Evolutionary conservation across 2,113 vertebrate species (phyloP).

Genomic region (Sinocyclocheilus anophthalmus): DNA sequence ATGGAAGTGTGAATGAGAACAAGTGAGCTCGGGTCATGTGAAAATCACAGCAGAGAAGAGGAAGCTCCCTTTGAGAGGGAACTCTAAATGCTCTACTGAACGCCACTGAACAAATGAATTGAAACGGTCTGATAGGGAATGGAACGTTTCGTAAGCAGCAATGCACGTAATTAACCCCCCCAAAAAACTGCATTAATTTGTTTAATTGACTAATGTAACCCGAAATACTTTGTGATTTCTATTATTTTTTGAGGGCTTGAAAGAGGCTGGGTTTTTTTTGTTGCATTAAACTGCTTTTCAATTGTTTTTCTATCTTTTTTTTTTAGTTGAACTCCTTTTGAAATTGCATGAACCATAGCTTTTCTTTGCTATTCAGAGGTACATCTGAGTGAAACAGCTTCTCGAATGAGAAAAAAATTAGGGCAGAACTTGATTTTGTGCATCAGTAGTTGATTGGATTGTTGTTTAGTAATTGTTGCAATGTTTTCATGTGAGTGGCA

Average conservation of each 20-base stretch:
- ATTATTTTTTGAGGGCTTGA: not conserved
- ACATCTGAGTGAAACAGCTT: too few species aligned
- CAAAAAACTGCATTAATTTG: not conserved
- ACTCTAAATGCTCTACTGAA: not conserved
- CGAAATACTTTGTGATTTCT: not conserved
- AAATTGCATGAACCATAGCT: too few species aligned
- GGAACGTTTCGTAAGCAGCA: not conserved
- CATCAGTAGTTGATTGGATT: too few species aligned
- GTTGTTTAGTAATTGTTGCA: too few species aligned
- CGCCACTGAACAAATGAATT: not conserved
- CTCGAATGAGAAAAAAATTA: too few species aligned
- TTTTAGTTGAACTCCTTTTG: too few species aligned
- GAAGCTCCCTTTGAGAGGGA: constrained; percentile 2
- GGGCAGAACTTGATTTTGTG: too few species aligned
- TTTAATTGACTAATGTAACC: not conserved
- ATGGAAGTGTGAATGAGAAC: constrained; percentile 34
- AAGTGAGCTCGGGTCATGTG: constrained; percentile 6
- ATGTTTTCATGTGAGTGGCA: too few species aligned
- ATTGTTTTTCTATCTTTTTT: too few species aligned
- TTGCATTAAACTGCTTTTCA: not conserved
- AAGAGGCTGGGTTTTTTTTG: not conserved
- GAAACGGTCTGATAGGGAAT: not conserved
- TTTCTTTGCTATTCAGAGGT: too few species aligned
- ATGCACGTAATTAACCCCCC: constrained; percentile 5
- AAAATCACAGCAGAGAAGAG: constrained; percentile 2